Base-by-base conservation (phyloP, 1,140 invertebrate genomes). In the Chlorops oryzae region DNA sequence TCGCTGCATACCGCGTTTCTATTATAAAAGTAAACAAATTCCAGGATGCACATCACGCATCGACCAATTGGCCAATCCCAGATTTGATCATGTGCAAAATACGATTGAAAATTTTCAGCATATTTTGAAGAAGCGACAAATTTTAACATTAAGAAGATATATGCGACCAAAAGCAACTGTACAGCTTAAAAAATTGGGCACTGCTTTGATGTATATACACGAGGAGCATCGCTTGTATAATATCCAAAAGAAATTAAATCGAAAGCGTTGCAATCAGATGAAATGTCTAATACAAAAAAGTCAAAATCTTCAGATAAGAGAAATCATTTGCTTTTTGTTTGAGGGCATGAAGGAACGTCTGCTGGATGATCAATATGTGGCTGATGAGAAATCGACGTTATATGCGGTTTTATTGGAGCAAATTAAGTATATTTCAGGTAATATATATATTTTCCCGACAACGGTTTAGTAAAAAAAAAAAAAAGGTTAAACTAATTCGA, bases 301-400 rank as follows among this genome's bases (percentile, higher is more conserved):
- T 12, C 65, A 70, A 18, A 58, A 62, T 28, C 62, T 62, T 5
- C 67, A 70, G 45, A 66, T 70, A 56, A 57, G 57, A 22, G 66
- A 61, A 43, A 70, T 70, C n/a, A 53, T 70, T 18, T 66, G 58
- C 35, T 60, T 64, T 1, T 48, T 71, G 9, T 71, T 70, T 22
- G 67, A 71, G 47, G 67, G 66, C 48, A 68, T 70, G 63, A 68
- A 66, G 47, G 62, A 66, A 7, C 70, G 65, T 28, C 56, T 71
- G 0, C 52, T 71, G 4, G 65, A 63, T 23, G 65, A 70, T 51
- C 65, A 71, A 28, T 65, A 62, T 34, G 52, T 68, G 13, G 65
- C 63, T 23, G 63, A 69, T 42, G 65, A 69, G 18, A 56, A 55
- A 21, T 69, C 65, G 2, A 56, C 61, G 0, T 57, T 69, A 2